Conservation (phyloP, 2,888 invertebrate genomes). For the Acleris holmiana region DNA sequence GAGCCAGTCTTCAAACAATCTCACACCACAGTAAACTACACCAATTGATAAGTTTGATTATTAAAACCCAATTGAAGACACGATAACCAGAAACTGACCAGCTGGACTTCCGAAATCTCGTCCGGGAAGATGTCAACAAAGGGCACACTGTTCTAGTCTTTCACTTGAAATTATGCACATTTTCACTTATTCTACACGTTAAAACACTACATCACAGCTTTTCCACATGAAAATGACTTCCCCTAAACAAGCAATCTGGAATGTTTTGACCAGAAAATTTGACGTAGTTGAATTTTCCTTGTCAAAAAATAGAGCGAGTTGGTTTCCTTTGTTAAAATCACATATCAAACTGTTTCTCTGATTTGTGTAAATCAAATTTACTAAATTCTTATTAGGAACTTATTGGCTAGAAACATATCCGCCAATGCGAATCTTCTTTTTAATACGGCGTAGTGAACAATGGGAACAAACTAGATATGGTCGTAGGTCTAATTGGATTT, state of each 20-base stretch:
- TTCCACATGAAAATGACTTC: slow-evolving; percentile 43
- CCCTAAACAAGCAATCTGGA: slow-evolving; percentile 66
- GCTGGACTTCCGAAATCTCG: slow-evolving; percentile 61
- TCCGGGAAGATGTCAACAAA: slow-evolving; percentile 47
- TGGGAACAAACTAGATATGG: no score
- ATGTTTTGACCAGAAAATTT: slow-evolving; percentile 65
- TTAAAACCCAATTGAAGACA: slow-evolving; percentile 47
- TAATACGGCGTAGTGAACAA: not conserved
- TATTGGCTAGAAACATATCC: not conserved
- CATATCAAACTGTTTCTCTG: not conserved
- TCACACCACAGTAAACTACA: slow-evolving; percentile 38
- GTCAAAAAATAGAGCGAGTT: slow-evolving; percentile 46
- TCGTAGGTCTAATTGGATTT: no score
- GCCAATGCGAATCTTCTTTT: slow-evolving; percentile 11
- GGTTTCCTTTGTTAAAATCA: slow-evolving; percentile 42
- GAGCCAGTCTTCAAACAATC: slow-evolving; percentile 6
- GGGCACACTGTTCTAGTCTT: slow-evolving; percentile 48
- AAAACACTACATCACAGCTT: slow-evolving; percentile 37
- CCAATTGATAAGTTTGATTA: slow-evolving; percentile 36
- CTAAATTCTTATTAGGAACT: slow-evolving; percentile 10
- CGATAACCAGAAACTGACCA: slow-evolving; percentile 54
- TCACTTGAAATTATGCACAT: slow-evolving; percentile 44
- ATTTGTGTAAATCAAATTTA: not conserved
- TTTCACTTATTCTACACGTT: slow-evolving; percentile 36
- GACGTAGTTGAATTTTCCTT: slow-evolving; percentile 49